Evolutionary conservation across 2,797 vertebrate genomes (phyloP).

Genomic region (Vultur gryphus): DNA sequence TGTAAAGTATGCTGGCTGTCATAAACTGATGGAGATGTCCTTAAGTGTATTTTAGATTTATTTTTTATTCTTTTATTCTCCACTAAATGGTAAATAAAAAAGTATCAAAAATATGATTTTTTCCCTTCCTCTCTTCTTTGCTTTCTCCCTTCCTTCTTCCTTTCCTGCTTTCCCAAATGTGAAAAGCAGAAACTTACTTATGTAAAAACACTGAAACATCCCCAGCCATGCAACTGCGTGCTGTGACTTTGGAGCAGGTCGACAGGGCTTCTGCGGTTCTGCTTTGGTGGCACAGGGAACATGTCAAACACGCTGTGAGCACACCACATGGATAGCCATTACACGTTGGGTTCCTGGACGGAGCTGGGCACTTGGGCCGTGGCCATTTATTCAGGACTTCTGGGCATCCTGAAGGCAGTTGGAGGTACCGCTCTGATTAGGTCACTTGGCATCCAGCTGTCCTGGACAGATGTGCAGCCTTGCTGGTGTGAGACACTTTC

Average conservation of each 20-base stretch:
- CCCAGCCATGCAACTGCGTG: neutral
- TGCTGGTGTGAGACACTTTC: neutral
- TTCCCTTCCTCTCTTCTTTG: neutral
- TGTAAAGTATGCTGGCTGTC: neutral
- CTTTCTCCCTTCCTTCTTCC: neutral
- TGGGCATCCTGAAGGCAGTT: neutral
- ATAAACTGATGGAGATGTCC: neutral
- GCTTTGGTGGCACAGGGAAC: neutral
- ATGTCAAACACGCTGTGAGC: neutral
- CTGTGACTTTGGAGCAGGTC: neutral
- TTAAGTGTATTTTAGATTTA: neutral
- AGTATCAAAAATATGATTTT: neutral
- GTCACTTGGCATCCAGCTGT: neutral
- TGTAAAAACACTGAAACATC: neutral
- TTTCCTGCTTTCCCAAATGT: neutral
- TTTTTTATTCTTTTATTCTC: neutral
- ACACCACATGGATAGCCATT: neutral
- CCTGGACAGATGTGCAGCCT: neutral
- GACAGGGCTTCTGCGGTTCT: neutral
- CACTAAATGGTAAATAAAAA: neutral
- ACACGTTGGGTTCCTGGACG: rapidly evolving
- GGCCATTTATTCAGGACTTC: neutral
- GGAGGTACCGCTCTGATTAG: neutral
- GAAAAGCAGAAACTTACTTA: neutral
- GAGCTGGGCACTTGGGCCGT: neutral